Base-by-base conservation (phyloP, 2,113 vertebrate species). In the Hystrix cristata region DNA sequence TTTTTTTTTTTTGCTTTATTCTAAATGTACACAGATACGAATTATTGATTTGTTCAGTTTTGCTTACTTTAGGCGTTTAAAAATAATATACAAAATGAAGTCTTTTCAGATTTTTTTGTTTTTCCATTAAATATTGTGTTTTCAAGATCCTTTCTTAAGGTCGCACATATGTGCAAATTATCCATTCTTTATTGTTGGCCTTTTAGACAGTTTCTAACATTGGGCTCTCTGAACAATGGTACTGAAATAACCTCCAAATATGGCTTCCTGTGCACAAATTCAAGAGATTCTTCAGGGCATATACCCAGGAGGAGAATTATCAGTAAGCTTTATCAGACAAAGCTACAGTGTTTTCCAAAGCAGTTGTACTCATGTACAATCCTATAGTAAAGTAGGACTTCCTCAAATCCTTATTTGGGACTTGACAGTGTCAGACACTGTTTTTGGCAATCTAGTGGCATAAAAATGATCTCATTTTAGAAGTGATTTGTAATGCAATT, bases 331-430 rank as follows among this genome's bases (percentile, higher is more conserved):
- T 72, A 43, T 6, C 83, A 82, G 14, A 91, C 53, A 60, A 60
- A 79, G 29, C 29, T 11, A 15, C 85, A 83, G 60, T 89, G 21
- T 38, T 82, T 95, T 60, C 81, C 53, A 93, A 82, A 94, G 23
- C 38, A 76, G 11, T 74, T 90, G 38, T 84, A 85, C 10, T 48
- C 62, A 67, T 78, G 34, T 71, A 82, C 5, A 90, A 0, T 46
- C 64, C n/a, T 21, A 65, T 55, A 78, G 62, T 60, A 53, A 38
- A 85, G 19, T 48, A 43, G 7, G 43, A 16, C 6, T 51, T 78
- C 51, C 53, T 82, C 15, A 86, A 78, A 89, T 72, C n/a, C 53
- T 93, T 78, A 71, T 72, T 71, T 59, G 94, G 81, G 25, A 82
- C 84, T 51, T 94, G 27, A 25, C 8, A 48, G 18, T 48, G 14